A percentile compares a stretch with the other conserved stretches of the same genome.
These are phyloP conservation scores for Presbytis comata DNA, from an alignment of 2,797 vertebrate genomes.

Conservation along the genomic window DNA sequence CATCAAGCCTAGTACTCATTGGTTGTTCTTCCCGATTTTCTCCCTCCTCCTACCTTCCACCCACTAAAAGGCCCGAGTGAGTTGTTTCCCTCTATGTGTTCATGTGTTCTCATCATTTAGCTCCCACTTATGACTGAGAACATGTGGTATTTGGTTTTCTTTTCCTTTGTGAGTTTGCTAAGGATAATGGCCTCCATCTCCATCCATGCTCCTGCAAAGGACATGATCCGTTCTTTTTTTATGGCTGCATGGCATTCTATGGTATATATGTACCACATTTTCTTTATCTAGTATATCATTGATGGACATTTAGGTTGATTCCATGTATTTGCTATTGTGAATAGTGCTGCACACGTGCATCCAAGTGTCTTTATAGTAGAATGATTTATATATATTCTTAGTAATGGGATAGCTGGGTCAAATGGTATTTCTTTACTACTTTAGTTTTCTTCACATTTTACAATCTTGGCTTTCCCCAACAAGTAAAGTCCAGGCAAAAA, in stretches of 20 bases:
- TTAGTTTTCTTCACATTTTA: background rate
- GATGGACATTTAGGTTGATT: background rate
- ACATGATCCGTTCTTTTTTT: background rate
- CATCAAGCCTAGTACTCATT: background rate
- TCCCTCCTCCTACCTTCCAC: background rate
- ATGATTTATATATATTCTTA: background rate
- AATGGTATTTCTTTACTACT: background rate
- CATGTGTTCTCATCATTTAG: background rate
- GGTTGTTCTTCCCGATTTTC: background rate
- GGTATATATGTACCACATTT: background rate
- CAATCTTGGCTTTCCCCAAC: background rate
- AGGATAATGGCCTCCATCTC: background rate
- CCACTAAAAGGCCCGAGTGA: background rate
- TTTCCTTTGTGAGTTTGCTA: background rate
- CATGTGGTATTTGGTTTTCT: background rate
- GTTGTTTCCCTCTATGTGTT: background rate
- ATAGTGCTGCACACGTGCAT: background rate
- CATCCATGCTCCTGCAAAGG: background rate
- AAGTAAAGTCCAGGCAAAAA: background rate
- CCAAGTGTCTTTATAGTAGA: background rate
- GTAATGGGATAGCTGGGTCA: background rate
- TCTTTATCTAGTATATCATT: background rate
- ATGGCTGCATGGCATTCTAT: background rate
- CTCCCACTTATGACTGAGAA: background rate
- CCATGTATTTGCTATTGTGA: background rate